Percentiles rank a stretch among this genome's conserved stretches.
Evolutionary conservation across 2,113 vertebrate genomes (phyloP).

Genomic region (Neoarius graeffei): DNA sequence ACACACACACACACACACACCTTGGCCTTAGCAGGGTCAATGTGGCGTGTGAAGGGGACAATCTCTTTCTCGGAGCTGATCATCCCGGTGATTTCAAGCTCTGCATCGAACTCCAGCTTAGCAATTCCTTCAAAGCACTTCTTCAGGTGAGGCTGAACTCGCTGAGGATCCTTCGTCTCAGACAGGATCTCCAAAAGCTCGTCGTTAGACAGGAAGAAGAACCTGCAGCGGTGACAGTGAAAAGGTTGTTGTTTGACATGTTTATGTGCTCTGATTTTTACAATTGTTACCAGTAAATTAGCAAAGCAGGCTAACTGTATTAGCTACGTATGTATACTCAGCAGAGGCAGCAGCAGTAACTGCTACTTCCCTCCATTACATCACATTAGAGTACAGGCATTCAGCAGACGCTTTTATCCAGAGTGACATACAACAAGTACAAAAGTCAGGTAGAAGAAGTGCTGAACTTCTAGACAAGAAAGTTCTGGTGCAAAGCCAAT

Average conservation of each 20-base stretch:
- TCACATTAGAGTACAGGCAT: too few species aligned
- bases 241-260: not conserved
- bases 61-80: conserved; percentile 89
- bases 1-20: conserved; percentile 46
- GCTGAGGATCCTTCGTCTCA: conserved; percentile 89
- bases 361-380: too few species aligned
- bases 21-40: conserved; percentile 82
- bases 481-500: too few species aligned
- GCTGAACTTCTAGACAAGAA: too few species aligned
- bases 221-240: conserved; percentile 66
- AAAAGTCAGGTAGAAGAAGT: too few species aligned
- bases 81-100: conserved; percentile 83
- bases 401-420: too few species aligned
- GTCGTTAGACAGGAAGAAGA: conserved; percentile 93
- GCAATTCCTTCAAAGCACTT: conserved; percentile 95
- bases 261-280: not conserved
- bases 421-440: too few species aligned
- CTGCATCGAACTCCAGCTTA: conserved; percentile 81
- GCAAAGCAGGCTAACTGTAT: too few species aligned
- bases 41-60: conserved; percentile 78
- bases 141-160: conserved; percentile 90
- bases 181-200: conserved; percentile 91
- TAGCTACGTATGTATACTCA: too few species aligned
- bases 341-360: too few species aligned
- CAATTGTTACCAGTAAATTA: too few species aligned